phyloP scores from a whole-genome alignment of 2,113 vertebrate species.

The Rhabdornis inornatus region DNA sequence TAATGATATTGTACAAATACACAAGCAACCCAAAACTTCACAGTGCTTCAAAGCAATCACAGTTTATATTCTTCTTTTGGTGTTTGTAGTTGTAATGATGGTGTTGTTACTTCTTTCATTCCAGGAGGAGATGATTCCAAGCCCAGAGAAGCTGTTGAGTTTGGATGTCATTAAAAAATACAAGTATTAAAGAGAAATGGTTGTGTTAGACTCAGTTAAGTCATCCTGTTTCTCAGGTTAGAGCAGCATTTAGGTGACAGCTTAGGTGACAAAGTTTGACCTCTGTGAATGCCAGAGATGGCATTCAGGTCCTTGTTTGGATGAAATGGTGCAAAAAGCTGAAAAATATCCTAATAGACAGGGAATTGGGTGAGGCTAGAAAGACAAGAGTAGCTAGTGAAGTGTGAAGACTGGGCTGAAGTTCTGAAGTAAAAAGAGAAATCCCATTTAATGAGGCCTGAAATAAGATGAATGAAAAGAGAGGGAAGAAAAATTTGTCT shows the following conservation, averaged over 20 bases:
- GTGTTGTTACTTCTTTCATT: background rate
- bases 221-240: background rate
- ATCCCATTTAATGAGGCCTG: background rate
- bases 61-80: background rate
- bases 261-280: background rate
- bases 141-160: background rate
- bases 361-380: background rate
- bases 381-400: background rate
- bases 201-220: background rate
- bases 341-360: background rate
- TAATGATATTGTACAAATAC: background rate
- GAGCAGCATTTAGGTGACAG: background rate
- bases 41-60: background rate
- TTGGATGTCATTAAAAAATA: background rate
- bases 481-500: background rate
- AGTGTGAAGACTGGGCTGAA: background rate
- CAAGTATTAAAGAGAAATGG: background rate
- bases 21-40: background rate
- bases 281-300: background rate
- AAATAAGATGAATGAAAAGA: background rate
- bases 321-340: background rate
- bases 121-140: background rate
- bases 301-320: background rate
- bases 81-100: background rate
- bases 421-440: background rate